These are phyloP conservation scores for Iguana delicatissima DNA, from an alignment of 2,797 vertebrate genomes.

Conservation along the genomic window DNA sequence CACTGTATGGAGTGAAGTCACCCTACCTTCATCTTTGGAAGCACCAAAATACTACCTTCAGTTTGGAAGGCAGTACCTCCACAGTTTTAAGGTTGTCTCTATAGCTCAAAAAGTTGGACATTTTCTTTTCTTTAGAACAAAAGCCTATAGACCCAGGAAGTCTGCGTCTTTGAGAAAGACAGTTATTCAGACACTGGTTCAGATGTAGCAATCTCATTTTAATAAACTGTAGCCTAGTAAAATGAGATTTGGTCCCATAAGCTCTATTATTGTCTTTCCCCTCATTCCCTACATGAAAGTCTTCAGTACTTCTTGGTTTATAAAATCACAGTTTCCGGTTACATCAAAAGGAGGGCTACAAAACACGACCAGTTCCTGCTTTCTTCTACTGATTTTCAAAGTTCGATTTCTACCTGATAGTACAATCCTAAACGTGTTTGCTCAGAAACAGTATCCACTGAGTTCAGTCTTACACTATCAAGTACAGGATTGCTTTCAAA, in stretches of 20 bases:
- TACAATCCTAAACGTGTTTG: no score
- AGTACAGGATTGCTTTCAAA: not conserved
- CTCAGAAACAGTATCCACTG: no score
- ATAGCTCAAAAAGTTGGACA: not conserved
- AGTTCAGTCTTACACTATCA: not conserved
- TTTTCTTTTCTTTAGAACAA: not conserved
- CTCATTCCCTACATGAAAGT: not conserved
- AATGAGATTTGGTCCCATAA: not conserved
- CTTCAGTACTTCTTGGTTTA: not conserved
- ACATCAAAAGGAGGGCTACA: not conserved
- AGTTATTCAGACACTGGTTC: not conserved
- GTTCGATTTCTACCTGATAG: no score
- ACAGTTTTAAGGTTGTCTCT: conserved; percentile 11
- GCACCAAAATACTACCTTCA: not conserved
- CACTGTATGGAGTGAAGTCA: not conserved
- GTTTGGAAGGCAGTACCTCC: not conserved
- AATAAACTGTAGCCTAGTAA: not conserved
- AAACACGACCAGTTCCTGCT: not conserved
- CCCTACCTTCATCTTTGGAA: not conserved
- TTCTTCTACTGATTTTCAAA: not conserved
- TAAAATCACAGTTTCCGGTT: not conserved
- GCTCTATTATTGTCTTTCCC: not conserved
- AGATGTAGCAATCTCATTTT: not conserved
- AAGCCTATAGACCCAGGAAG: not conserved
- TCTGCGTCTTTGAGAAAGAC: not conserved